phyloP scores from a whole-genome alignment of 1,140 invertebrate genomes.

The Drosophila albomicans region DNA sequence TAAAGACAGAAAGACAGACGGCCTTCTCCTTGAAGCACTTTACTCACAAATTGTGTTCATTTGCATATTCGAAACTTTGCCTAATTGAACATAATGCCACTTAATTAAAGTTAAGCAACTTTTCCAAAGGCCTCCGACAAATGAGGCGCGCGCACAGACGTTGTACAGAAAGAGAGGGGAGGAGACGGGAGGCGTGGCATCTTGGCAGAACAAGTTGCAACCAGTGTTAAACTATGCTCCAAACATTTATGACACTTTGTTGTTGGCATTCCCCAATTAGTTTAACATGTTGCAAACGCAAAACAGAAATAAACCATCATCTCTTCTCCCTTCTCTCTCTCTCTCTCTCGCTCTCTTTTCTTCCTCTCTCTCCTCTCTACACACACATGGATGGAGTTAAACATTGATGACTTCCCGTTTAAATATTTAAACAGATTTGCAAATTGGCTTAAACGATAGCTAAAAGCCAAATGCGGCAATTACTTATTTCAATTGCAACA shows the following conservation, averaged over 20 bases:
- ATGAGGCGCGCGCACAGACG: neutral
- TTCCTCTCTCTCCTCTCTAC: too few relatives aligned
- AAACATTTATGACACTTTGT: conserved; percentile 70
- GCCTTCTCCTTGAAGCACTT: conserved; percentile 43
- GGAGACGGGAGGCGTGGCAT: conserved; percentile 1
- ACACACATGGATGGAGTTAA: conserved; percentile 1
- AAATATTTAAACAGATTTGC: conserved; percentile 19
- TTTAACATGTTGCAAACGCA: conserved; percentile 37
- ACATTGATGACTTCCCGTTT: conserved; percentile 19
- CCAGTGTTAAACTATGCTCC: conserved; percentile 48
- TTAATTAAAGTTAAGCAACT: conserved; percentile 82
- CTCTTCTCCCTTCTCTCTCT: neutral
- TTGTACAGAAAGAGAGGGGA: too few relatives aligned
- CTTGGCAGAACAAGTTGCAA: conserved; percentile 46
- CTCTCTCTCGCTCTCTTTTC: too few relatives aligned
- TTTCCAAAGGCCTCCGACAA: conserved; percentile 25
- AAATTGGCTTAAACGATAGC: conserved; percentile 12
- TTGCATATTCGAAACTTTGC: conserved; percentile 81
- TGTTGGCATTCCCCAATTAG: conserved; percentile 56
- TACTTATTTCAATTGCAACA: neutral
- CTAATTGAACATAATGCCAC: conserved; percentile 82
- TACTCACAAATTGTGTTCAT: conserved; percentile 75
- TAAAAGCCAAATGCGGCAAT: conserved; percentile 10
- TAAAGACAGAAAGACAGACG: neutral
- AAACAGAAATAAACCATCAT: neutral